Base-by-base conservation (phyloP, 2,113 vertebrate genomes). In the Brachionichthys hirsutus region DNA sequence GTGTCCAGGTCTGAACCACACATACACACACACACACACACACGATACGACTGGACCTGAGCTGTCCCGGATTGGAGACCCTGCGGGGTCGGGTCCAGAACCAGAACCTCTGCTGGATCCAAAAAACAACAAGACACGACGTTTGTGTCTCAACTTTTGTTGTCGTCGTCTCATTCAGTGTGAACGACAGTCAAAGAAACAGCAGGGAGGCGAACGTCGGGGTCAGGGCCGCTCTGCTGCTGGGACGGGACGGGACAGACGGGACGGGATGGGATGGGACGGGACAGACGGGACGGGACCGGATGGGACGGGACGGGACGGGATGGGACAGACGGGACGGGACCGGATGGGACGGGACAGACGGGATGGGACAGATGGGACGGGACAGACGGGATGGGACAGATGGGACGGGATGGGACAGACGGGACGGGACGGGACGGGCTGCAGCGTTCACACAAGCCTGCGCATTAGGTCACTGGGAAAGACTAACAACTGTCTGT, bases 401-500 rank as follows among this genome's bases (percentile, higher is more conserved):
- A 83, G 86, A n/a, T n/a, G n/a, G n/a, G n/a, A n/a, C n/a, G n/a
- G n/a, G n/a, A n/a, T n/a, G n/a, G n/a, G n/a, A n/a, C n/a, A n/a
- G n/a, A n/a, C n/a, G n/a, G n/a, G n/a, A n/a, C n/a, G 24, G 24
- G 24, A 4, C 8, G 83, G 86, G 86, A 86, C 86, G 85, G 86
- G 86, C 85, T 75, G 81, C 69, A 75, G 80, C 86, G 57, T 77
- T 88, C 87, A 80, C 86, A 87, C 77, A 79, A 84, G 84, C 86
- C 83, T 86, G 81, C 60, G 70, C 86, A 89, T 89, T 87, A 87
- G 88, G 81, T 88, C 88, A 89, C 86, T 79, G 83, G 75, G 80
- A 84, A 79, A 85, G 81, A 81, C 86, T 80, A 89, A 88, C 87
- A 89, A 89, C 88, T 86, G 86, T 83, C 86, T 85, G 75, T 87